These are phyloP conservation scores for Pseudolaguvia tuberculata DNA, from an alignment of 2,113 vertebrate genomes.

Conservation along the genomic window DNA sequence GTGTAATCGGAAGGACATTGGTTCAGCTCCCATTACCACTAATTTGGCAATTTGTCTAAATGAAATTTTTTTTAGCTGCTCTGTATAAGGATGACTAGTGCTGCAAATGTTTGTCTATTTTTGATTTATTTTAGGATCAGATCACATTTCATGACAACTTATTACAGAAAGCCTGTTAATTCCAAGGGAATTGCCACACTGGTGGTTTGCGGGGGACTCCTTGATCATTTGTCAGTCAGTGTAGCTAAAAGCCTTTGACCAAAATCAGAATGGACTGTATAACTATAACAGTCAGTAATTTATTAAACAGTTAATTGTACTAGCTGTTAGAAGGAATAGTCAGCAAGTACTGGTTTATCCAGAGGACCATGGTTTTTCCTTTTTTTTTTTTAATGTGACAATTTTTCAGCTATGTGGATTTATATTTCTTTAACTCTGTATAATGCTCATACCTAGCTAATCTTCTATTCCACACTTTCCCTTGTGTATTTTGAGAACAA, in stretches of 20 bases:
- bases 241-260: neutral
- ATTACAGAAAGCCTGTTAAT: too few species aligned
- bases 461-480: conserved; percentile 5
- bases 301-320: neutral
- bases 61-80: too few species aligned
- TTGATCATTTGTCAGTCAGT: neutral
- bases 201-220: neutral
- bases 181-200: neutral
- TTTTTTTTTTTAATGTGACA: neutral
- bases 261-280: neutral
- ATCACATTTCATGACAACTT: too few species aligned
- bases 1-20: too few species aligned
- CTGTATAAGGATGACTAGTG: too few species aligned
- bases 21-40: too few species aligned
- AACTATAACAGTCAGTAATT: neutral
- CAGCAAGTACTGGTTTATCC: neutral
- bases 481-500: conserved; percentile 23
- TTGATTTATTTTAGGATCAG: too few species aligned
- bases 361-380: neutral
- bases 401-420: neutral
- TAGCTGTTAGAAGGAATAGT: neutral
- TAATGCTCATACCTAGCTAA: neutral
- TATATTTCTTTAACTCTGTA: neutral
- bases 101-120: too few species aligned
- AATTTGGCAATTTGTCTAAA: too few species aligned